Evolutionary conservation across 2,888 invertebrate genomes (phyloP).

Genomic region (Cantharis lateralis): DNA sequence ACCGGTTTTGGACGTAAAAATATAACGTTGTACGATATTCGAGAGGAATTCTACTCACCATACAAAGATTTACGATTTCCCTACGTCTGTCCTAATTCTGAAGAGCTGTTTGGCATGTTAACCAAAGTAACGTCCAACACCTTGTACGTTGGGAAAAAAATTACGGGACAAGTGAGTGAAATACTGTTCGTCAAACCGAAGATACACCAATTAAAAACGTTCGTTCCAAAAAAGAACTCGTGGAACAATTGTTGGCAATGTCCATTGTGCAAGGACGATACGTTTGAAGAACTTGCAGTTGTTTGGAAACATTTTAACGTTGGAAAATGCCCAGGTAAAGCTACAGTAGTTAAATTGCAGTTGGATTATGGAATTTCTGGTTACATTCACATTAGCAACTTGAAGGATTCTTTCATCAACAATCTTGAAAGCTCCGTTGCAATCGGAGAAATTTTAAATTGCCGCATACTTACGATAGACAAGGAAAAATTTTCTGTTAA

Average conservation of each 20-base stretch:
- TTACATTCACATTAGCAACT: constrained; percentile 90
- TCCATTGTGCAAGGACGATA: constrained; percentile 94
- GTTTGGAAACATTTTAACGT: no score
- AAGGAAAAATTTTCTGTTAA: constrained; percentile 92
- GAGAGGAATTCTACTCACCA: constrained; percentile 91
- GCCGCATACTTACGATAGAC: constrained; percentile 91
- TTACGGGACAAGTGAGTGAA: constrained; percentile 77
- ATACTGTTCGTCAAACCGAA: constrained; percentile 88
- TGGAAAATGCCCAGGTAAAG: constrained; percentile 87
- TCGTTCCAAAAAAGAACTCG: constrained; percentile 93
- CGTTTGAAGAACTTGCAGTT: no score
- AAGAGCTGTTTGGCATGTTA: constrained; percentile 91
- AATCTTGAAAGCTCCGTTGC: constrained; percentile 93
- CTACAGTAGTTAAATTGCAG: constrained; percentile 86
- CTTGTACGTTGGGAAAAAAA: constrained; percentile 86
- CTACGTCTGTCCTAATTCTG: constrained; percentile 78
- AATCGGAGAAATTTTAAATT: constrained; percentile 81
- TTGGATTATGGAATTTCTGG: constrained; percentile 89
- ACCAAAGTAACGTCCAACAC: constrained; percentile 96
- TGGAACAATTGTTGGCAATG: constrained; percentile 96
- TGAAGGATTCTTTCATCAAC: constrained; percentile 90
- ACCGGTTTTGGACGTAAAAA: constrained; percentile 81
- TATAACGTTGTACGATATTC: constrained; percentile 95
- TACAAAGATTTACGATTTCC: constrained; percentile 87
- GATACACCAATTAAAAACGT: constrained; percentile 91